A percentile compares a stretch with the other conserved stretches of the same genome.
Conservation (phyloP, 2,888 invertebrate genomes). For the Amitus sp. region DNA sequence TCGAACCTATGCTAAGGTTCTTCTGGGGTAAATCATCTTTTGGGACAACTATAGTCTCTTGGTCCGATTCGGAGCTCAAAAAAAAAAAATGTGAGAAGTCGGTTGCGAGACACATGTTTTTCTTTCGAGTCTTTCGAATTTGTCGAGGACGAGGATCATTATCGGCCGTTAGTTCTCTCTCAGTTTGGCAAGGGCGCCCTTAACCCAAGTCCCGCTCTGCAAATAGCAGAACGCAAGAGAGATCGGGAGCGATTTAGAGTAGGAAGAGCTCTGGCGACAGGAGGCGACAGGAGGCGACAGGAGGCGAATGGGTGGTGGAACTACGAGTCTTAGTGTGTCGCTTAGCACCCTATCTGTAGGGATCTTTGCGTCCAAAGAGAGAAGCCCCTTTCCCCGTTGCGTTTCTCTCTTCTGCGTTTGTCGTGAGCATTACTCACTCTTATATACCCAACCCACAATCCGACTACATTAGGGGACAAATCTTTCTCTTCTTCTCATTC, state of each 20-base stretch:
- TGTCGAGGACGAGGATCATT: slow-evolving; percentile 38
- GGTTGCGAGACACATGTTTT: too few relatives aligned
- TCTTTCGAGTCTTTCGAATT: background rate
- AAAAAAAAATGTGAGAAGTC: too few relatives aligned
- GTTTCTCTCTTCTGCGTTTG: slow-evolving; percentile 60
- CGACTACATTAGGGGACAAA: slow-evolving; percentile 65
- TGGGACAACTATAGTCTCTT: too few relatives aligned
- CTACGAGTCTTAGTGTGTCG: slow-evolving; percentile 62
- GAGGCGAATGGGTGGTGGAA: slow-evolving; percentile 39
- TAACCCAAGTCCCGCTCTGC: slow-evolving; percentile 45
- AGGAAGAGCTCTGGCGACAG: slow-evolving; percentile 40
- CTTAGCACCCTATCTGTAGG: slow-evolving; percentile 65
- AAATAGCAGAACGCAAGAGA: slow-evolving; percentile 54
- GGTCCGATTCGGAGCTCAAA: too few relatives aligned
- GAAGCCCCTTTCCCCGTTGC: slow-evolving; percentile 42
- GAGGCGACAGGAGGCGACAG: too few relatives aligned
- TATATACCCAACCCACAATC: slow-evolving; percentile 49
- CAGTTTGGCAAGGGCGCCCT: slow-evolving; percentile 13
- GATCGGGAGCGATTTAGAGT: slow-evolving; percentile 49
- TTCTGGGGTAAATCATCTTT: too few relatives aligned
- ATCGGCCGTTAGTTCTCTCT: slow-evolving; percentile 28
- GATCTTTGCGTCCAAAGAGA: slow-evolving; percentile 53
- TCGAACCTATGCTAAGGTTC: too few relatives aligned
- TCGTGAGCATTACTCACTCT: slow-evolving; percentile 66
- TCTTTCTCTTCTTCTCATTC: slow-evolving; percentile 48